A percentile compares a stretch with the other conserved stretches of the same genome.
Evolutionary conservation across 2,113 vertebrate genomes (phyloP).

Genomic region (Sula dactylatra): DNA sequence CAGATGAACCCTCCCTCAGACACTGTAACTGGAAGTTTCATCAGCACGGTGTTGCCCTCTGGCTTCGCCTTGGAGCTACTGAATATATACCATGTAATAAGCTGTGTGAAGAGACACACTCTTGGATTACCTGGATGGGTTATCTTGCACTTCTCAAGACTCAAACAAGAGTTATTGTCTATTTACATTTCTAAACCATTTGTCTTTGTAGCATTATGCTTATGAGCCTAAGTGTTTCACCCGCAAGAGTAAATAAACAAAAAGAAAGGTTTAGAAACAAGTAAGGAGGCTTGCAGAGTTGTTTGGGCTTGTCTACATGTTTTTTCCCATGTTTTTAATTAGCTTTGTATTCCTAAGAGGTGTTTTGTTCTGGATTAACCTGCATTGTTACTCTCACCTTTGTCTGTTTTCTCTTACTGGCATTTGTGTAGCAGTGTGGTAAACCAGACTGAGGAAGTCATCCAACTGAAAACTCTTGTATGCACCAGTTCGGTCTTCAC

Average conservation of each 20-base stretch:
- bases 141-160: neutral
- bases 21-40: neutral
- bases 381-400: neutral
- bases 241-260: constrained; percentile 14
- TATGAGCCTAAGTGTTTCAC: neutral
- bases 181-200: constrained; percentile 22
- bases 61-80: neutral
- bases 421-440: neutral
- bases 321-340: neutral
- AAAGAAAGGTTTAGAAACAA: neutral
- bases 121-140: neutral
- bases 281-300: neutral
- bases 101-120: neutral
- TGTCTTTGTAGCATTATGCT: neutral
- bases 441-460: neutral
- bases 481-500: neutral
- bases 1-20: neutral
- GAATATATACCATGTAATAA: neutral
- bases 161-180: neutral
- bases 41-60: neutral
- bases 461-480: neutral
- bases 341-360: constrained; percentile 1
- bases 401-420: neutral
- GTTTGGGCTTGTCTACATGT: neutral
- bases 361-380: constrained; percentile 8